phyloP scores from a whole-genome alignment of 2,888 invertebrate species.

The Limnephilus auricula region DNA sequence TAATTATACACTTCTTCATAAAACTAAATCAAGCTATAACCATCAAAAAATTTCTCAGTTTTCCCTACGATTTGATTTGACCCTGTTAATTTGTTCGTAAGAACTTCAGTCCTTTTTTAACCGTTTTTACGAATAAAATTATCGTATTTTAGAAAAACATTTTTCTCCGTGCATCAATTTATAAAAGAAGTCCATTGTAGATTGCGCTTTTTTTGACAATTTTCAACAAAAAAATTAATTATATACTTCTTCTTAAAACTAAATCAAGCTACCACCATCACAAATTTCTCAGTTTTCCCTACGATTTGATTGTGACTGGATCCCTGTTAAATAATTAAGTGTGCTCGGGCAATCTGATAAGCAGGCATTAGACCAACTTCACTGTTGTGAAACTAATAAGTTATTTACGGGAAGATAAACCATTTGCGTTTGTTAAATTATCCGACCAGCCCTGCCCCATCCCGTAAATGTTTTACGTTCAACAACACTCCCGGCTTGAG shows the following conservation, averaged over 20 bases:
- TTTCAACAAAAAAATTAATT: no score
- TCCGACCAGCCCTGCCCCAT: not conserved
- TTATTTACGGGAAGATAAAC: slow-evolving; percentile 45
- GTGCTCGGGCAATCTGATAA: slow-evolving; percentile 38
- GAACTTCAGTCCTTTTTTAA: no score
- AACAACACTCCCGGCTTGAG: slow-evolving; percentile 3
- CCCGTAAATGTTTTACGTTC: slow-evolving; percentile 33
- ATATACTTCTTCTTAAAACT: not conserved
- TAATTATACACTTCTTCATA: not conserved
- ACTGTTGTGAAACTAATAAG: slow-evolving; percentile 32
- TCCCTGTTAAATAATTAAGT: slow-evolving; percentile 31
- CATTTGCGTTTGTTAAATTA: slow-evolving; percentile 47
- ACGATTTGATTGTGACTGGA: not conserved
- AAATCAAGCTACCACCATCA: no score
- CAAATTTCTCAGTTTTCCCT: not conserved
- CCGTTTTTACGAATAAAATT: no score
- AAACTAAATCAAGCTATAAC: no score
- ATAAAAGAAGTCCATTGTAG: no score
- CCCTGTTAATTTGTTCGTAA: no score
- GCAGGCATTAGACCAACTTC: slow-evolving; percentile 27
- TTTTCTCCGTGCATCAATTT: no score
- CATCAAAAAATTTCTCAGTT: no score
- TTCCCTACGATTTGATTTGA: no score
- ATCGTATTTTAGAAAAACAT: no score
- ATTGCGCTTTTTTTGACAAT: no score